These are phyloP conservation scores for Umimayanthus chanpuru DNA, from an alignment of 92 coral and sea anemone genomes.

Conservation along the genomic window DNA sequence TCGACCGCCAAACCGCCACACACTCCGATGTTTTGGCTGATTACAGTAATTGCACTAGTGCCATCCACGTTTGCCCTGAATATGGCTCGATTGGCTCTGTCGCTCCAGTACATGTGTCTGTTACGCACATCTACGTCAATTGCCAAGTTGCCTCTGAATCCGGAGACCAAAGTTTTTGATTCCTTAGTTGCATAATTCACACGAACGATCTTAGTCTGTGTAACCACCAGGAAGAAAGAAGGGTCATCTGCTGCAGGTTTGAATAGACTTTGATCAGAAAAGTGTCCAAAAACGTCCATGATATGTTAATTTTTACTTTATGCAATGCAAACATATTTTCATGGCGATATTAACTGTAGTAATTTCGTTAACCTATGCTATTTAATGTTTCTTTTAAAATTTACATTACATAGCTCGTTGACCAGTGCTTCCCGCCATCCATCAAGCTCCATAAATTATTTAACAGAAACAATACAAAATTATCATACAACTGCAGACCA, in stretches of 20 bases:
- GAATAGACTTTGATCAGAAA: not conserved
- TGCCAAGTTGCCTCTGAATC: constrained; percentile 14
- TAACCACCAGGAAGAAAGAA: constrained; percentile 13
- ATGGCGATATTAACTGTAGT: too few relatives aligned
- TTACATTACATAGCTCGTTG: too few relatives aligned
- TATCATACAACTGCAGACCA: too few relatives aligned
- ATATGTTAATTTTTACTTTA: too few relatives aligned
- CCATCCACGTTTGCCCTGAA: constrained; percentile 22
- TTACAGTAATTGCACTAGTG: not conserved
- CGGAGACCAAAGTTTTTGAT: not conserved
- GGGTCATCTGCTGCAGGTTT: not conserved
- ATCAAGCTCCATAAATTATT: too few relatives aligned
- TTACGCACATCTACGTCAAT: constrained; percentile 22
- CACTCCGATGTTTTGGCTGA: not conserved
- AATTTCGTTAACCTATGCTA: too few relatives aligned
- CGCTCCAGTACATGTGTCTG: constrained; percentile 26
- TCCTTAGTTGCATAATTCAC: not conserved
- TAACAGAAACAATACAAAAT: too few relatives aligned
- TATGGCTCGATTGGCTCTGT: constrained; percentile 11
- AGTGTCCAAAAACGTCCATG: too few relatives aligned
- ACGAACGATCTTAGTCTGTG: constrained; percentile 5
- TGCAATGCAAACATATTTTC: too few relatives aligned
- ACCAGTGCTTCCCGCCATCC: too few relatives aligned
- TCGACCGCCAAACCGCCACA: constrained; percentile 41
- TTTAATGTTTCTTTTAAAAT: too few relatives aligned